Evolutionary conservation across 1,140 invertebrate species (phyloP), one percentile per base, ranked within the genome.

Genomic region (Goniozus legneri): DNA sequence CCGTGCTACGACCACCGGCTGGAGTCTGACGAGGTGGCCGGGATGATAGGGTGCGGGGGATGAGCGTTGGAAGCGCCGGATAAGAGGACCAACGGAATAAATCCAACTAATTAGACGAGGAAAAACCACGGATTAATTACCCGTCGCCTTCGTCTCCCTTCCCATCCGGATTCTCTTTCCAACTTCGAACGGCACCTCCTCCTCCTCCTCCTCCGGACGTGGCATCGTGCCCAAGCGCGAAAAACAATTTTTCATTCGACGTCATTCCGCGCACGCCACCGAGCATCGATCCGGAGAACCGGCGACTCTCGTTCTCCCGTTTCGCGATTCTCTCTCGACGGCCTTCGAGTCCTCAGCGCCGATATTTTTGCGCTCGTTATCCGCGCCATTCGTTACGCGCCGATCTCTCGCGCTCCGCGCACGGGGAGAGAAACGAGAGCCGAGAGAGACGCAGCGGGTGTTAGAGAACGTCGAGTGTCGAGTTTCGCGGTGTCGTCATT

Each of bases 61-160:
- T 37, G 43, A 41, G 30, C 10, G 39, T 33, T 45, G 50, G 35
- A 56, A 43, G 38, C 20, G 47, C 35, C 46, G 65, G 58, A 67
- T 69, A 75, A 71, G 68, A 62, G 65, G 65, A 65, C 67, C 65
- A 68, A 60, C 67, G 50, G 69, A 75, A 76, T 75, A 75, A 76
- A 72, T 75, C 67, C 64, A 68, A 71, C 69, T 73, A 76, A 75
- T 76, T 73, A 76, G 70, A 75, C 64, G 64, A 64, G 65, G 65
- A 69, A 74, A 73, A 76, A 71, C 70, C 65, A 53, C 71, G 66
- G 69, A 74, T 72, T 74, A 72, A 75, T 75, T 75, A 74, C 62
- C 65, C 68, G 63, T 60, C 64, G 62, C 64, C 62, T 67, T 67
- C 51, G 47, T 46, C 38, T 51, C 58, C 52, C 52, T 52, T 43